Percentiles rank a stretch among this genome's conserved stretches.
phyloP scores from a whole-genome alignment of 2,888 invertebrate genomes.

The Rosalia funebris region DNA sequence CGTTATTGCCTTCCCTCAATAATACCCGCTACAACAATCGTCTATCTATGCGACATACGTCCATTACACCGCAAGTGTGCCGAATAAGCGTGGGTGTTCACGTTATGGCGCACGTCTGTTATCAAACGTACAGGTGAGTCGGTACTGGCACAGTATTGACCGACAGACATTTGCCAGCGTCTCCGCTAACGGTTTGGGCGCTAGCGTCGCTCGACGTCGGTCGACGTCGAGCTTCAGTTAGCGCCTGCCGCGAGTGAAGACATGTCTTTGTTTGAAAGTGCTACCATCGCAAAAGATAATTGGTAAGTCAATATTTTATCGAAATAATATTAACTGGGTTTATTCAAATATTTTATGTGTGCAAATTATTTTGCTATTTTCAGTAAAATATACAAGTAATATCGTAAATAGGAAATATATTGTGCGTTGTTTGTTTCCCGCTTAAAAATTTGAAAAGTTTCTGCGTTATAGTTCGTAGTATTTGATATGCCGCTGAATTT shows the following conservation, averaged over 20 bases:
- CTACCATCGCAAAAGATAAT: conserved; percentile 57
- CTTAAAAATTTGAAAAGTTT: conserved; percentile 25
- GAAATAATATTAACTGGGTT: no score
- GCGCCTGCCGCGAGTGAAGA: conserved; percentile 61
- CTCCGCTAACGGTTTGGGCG: conserved; percentile 61
- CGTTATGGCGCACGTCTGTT: conserved; percentile 53
- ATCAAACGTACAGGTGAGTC: conserved; percentile 55
- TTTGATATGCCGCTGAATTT: no score
- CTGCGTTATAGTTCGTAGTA: no score
- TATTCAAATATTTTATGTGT: neutral
- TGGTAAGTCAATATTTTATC: conserved; percentile 56
- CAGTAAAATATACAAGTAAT: no score
- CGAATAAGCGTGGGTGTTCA: conserved; percentile 43
- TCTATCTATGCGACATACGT: neutral
- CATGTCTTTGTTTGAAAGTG: conserved; percentile 61
- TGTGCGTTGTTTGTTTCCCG: conserved; percentile 7
- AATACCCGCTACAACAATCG: conserved; percentile 35
- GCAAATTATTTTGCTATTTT: no score
- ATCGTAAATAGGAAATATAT: neutral
- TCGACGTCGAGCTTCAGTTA: conserved; percentile 61
- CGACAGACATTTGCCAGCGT: conserved; percentile 61
- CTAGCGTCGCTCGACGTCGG: conserved; percentile 60
- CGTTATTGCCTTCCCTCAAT: conserved; percentile 20
- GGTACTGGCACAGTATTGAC: conserved; percentile 58
- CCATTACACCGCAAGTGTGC: neutral